phyloP scores from a whole-genome alignment of 2,113 vertebrate species.

The Xiphophorus hellerii region DNA sequence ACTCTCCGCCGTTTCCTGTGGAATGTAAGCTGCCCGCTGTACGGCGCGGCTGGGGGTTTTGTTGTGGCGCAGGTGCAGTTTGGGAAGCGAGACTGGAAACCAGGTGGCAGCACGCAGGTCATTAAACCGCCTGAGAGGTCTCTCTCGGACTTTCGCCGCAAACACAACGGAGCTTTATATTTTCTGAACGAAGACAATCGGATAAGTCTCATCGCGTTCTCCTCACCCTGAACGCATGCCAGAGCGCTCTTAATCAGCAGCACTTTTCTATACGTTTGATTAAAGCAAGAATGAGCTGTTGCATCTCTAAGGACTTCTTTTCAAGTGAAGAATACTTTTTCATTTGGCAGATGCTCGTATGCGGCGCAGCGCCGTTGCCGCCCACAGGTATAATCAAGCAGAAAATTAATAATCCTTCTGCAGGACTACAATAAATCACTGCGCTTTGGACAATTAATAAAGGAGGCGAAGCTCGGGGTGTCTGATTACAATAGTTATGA shows the following conservation, averaged over 20 bases:
- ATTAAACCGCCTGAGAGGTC: conserved; percentile 1
- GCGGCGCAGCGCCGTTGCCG: conserved; percentile 85
- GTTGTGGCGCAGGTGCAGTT: conserved; percentile 51
- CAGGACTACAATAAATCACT: conserved; percentile 93
- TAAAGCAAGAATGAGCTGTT: conserved; percentile 93
- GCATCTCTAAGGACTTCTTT: conserved; percentile 90
- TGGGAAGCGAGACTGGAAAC: conserved; percentile 7
- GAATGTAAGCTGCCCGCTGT: conserved; percentile 63
- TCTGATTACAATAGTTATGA: conserved; percentile 90
- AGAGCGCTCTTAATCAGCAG: conserved; percentile 87
- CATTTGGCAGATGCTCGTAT: conserved; percentile 86
- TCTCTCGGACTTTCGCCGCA: neutral
- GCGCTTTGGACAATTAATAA: conserved; percentile 96
- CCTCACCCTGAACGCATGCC: conserved; percentile 82
- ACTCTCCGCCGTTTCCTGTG: conserved; percentile 50
- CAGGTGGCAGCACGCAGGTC: conserved; percentile 28
- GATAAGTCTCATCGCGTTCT: conserved; percentile 85
- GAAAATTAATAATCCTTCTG: conserved; percentile 97
- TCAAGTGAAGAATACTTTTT: conserved; percentile 81
- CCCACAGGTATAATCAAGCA: conserved; percentile 95
- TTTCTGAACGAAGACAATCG: conserved; percentile 81
- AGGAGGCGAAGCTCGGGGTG: conserved; percentile 86
- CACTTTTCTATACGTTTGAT: conserved; percentile 92
- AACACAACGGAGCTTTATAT: conserved; percentile 15
- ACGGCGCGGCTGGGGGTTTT: conserved; percentile 8